These are phyloP conservation scores for Pterophyllum scalare DNA, from an alignment of 2,113 vertebrate species.

Conservation along the genomic window DNA sequence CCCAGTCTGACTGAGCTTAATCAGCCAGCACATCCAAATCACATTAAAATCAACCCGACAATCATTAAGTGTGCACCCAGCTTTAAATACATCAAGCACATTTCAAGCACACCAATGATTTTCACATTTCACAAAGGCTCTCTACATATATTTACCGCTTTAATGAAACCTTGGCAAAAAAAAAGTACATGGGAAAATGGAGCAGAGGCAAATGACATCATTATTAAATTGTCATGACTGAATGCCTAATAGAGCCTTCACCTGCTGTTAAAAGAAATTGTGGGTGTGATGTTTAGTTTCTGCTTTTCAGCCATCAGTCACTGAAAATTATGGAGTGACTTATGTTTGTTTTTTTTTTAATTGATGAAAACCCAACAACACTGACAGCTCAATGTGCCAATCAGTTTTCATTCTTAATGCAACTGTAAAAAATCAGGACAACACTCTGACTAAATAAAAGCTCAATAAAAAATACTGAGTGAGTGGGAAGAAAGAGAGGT, in stretches of 20 bases:
- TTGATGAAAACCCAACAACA: neutral
- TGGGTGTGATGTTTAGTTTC: neutral
- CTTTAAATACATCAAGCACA: neutral
- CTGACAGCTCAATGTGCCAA: neutral
- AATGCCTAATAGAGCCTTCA: neutral
- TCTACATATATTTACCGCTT: neutral
- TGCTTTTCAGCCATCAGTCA: constrained; percentile 2
- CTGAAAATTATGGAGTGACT: neutral
- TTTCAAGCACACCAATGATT: neutral
- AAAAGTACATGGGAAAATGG: neutral
- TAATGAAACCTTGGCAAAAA: neutral
- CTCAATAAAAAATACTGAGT: neutral
- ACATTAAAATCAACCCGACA: neutral
- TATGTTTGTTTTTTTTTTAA: neutral
- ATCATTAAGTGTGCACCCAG: neutral
- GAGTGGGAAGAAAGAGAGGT: neutral
- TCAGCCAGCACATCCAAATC: neutral
- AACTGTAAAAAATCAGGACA: neutral
- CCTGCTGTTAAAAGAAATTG: neutral
- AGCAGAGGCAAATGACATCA: neutral
- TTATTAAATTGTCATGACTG: neutral
- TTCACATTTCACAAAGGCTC: neutral
- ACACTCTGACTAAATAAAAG: constrained; percentile 8
- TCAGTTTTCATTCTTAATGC: neutral
- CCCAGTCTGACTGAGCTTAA: neutral